A percentile compares a stretch with the other conserved stretches of the same genome.
These are phyloP conservation scores for Bagarius yarrelli DNA, from an alignment of 2,113 vertebrate species.

Conservation along the genomic window DNA sequence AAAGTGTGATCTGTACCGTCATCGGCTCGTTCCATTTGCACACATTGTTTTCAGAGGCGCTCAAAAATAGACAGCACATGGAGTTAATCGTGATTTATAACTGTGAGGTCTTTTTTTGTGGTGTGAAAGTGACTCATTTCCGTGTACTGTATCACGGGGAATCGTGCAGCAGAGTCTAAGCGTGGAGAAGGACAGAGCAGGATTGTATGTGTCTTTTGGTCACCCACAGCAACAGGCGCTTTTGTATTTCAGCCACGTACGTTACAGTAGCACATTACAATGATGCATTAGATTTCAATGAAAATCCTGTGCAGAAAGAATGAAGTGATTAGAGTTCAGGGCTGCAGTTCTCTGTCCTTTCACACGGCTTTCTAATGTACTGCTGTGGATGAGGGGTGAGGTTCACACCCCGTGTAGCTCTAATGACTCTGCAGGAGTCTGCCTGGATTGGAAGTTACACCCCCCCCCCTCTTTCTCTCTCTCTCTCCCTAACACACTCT, in stretches of 20 bases:
- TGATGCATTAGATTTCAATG: slow-evolving; percentile 41
- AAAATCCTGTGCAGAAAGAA: slow-evolving; percentile 31
- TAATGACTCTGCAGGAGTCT: slow-evolving; percentile 17
- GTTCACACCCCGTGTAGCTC: background rate
- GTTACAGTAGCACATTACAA: slow-evolving; percentile 29
- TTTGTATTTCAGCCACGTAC: slow-evolving; percentile 46
- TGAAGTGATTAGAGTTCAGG: slow-evolving; percentile 27
- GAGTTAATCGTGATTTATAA: slow-evolving; percentile 13
- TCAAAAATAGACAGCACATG: background rate
- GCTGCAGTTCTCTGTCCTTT: slow-evolving; percentile 5
- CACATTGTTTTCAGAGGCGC: background rate
- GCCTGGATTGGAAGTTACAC: background rate
- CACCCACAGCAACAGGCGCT: slow-evolving; percentile 47
- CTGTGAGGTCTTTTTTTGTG: background rate
- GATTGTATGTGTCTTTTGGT: slow-evolving; percentile 43
- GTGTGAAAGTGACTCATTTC: slow-evolving; percentile 30
- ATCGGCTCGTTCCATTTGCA: background rate
- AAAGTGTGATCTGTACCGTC: background rate
- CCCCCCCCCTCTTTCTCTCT: too few species aligned
- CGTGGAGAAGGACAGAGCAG: slow-evolving; percentile 8
- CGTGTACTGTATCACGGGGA: slow-evolving; percentile 21
- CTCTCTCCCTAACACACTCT: too few species aligned
- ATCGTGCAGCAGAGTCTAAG: slow-evolving; percentile 7
- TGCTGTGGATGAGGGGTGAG: background rate
- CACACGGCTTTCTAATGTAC: background rate